Evolutionary conservation across 2,888 invertebrate species (phyloP).

Genomic region (Oxystoma pomonae): DNA sequence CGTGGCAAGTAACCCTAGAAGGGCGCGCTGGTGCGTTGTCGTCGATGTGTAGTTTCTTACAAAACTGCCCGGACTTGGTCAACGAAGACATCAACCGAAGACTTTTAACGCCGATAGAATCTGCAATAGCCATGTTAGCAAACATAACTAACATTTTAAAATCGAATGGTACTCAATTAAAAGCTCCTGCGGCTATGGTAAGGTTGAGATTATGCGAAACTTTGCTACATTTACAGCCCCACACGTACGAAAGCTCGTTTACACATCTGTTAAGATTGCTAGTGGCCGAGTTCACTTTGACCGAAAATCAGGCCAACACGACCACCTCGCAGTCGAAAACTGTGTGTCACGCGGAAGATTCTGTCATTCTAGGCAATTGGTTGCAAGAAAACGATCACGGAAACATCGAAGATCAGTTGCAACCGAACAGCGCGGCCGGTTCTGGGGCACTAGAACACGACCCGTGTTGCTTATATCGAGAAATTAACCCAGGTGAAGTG

Average conservation of each 20-base stretch:
- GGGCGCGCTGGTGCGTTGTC: slow-evolving; percentile 94
- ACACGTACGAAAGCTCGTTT: slow-evolving; percentile 79
- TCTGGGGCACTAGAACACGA: slow-evolving; percentile 97
- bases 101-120: slow-evolving; percentile 88
- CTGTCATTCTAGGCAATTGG: slow-evolving; percentile 91
- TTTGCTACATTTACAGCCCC: slow-evolving; percentile 69
- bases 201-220: slow-evolving; percentile 90
- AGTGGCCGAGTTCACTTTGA: slow-evolving; percentile 91
- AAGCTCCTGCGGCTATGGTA: slow-evolving; percentile 92
- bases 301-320: slow-evolving; percentile 90
- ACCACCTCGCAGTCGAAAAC: slow-evolving; percentile 77
- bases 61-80: slow-evolving; percentile 85
- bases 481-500: slow-evolving; percentile 55
- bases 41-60: slow-evolving; percentile 89
- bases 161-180: slow-evolving; percentile 86
- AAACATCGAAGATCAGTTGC: slow-evolving; percentile 95
- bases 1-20: slow-evolving; percentile 98
- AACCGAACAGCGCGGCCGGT: slow-evolving; percentile 91
- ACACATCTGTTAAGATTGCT: slow-evolving; percentile 86
- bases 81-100: slow-evolving; percentile 89
- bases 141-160: slow-evolving; percentile 83
- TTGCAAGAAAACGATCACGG: slow-evolving; percentile 95
- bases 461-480: slow-evolving; percentile 84
- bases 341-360: slow-evolving; percentile 86
- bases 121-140: slow-evolving; percentile 89